A percentile compares a stretch with the other conserved stretches of the same genome.
These are phyloP conservation scores for Xanthorhoe designata DNA, from an alignment of 2,888 invertebrate genomes.

Conservation along the genomic window DNA sequence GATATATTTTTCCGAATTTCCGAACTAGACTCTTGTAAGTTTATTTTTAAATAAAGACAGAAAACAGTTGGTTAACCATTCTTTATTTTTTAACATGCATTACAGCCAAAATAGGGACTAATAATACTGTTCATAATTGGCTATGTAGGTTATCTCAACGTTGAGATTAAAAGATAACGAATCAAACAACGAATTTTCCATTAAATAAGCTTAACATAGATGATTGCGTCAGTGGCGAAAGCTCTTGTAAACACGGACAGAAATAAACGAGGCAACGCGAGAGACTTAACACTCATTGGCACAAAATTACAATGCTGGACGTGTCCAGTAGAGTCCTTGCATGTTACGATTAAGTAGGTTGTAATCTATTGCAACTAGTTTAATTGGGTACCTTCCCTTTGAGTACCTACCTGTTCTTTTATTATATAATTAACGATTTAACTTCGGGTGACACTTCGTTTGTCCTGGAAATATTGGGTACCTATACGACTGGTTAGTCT, in stretches of 20 bases:
- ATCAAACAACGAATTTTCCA: constrained; percentile 21
- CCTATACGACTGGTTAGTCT: no score
- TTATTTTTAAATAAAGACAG: no score
- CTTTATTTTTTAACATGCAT: background rate
- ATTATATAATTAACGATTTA: no score
- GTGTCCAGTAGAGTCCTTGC: constrained; percentile 37
- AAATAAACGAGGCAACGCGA: constrained; percentile 66
- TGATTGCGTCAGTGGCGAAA: constrained; percentile 74
- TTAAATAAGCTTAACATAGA: constrained; percentile 51
- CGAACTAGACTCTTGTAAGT: no score
- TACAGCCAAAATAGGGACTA: background rate
- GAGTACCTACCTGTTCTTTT: background rate
- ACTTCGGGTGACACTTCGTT: no score
- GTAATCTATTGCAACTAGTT: background rate
- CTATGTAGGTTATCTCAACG: background rate
- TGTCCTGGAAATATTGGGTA: no score
- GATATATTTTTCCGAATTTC: no score
- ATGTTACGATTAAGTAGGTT: constrained; percentile 23
- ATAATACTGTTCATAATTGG: background rate
- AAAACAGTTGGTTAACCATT: no score
- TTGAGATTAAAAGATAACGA: background rate
- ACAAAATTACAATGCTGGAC: constrained; percentile 53
- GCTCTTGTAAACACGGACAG: constrained; percentile 77
- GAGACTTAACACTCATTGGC: constrained; percentile 62
- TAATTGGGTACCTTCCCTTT: background rate